Percentiles rank a stretch among this genome's conserved stretches.
phyloP scores from a whole-genome alignment of 1,140 invertebrate species.

The Chionoecetes opilio region DNA sequence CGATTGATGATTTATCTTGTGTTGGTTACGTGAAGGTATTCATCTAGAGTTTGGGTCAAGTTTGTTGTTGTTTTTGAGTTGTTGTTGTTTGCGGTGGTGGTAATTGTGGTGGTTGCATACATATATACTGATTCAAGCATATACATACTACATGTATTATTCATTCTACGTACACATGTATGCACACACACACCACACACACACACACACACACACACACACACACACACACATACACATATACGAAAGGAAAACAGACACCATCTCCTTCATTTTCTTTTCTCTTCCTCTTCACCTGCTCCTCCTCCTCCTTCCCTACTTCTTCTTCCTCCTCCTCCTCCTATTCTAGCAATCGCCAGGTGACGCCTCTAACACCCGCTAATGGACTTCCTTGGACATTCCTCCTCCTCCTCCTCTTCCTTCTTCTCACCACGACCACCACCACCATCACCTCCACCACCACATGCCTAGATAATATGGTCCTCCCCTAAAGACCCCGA shows the following conservation, averaged over 20 bases:
- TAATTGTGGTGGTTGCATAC: too few species aligned
- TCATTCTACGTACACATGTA: background rate
- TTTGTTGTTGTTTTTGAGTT: too few species aligned
- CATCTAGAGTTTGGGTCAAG: too few species aligned
- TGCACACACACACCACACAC: background rate
- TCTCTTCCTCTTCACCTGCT: background rate
- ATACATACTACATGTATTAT: too few species aligned
- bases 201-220: conserved; percentile 8
- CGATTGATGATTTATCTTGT: too few species aligned
- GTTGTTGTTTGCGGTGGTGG: too few species aligned
- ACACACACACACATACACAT: background rate
- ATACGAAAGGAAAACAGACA: background rate
- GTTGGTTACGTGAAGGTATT: too few species aligned
- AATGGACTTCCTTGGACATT: background rate
- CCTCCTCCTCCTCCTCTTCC: too few species aligned
- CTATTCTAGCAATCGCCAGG: background rate
- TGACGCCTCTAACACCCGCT: background rate
- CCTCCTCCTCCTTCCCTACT: background rate
- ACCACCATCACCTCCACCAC: background rate
- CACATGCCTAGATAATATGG: background rate
- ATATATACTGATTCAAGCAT: too few species aligned
- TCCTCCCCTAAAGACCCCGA: background rate
- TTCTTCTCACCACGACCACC: background rate
- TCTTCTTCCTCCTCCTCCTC: background rate
- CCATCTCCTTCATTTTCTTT: background rate